These are phyloP conservation scores for Malurus elegans DNA, from an alignment of 2,113 vertebrate genomes.

Conservation along the genomic window DNA sequence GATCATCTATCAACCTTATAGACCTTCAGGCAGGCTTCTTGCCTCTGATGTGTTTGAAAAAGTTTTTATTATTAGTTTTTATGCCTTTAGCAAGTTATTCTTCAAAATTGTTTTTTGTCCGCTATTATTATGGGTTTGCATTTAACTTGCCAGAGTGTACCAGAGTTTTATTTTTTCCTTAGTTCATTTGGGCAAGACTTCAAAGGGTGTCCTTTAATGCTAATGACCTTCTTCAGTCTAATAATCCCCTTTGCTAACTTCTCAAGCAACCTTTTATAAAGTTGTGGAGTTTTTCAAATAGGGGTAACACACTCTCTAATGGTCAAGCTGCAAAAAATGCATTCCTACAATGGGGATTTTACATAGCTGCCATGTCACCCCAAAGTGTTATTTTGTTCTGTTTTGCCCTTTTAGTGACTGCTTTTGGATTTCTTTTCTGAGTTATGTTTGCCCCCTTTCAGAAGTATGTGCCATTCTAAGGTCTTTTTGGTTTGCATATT, in stretches of 20 bases:
- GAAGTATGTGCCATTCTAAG: neutral
- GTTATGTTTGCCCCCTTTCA: neutral
- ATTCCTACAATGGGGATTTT: neutral
- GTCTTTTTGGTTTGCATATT: neutral
- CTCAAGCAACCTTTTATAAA: neutral
- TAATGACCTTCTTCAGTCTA: slow-evolving; percentile 1
- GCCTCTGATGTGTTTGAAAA: slow-evolving; percentile 54
- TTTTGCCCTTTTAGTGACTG: neutral
- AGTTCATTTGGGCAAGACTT: slow-evolving; percentile 38
- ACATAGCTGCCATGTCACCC: neutral
- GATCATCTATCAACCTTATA: slow-evolving; percentile 63
- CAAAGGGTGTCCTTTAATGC: slow-evolving; percentile 29
- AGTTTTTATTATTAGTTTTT: slow-evolving; percentile 64
- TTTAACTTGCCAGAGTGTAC: neutral
- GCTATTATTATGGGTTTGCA: slow-evolving; percentile 45
- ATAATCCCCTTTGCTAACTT: neutral
- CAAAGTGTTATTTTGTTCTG: neutral
- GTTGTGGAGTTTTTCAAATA: neutral
- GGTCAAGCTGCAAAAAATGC: neutral
- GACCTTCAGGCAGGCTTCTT: slow-evolving; percentile 51
- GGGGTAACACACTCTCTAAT: neutral
- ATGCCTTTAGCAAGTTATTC: slow-evolving; percentile 65
- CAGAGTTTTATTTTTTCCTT: neutral
- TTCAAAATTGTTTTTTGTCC: slow-evolving; percentile 59
- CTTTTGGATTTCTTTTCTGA: neutral